phyloP scores from a whole-genome alignment of 2,888 invertebrate species.

The Tetragonula carbonaria region DNA sequence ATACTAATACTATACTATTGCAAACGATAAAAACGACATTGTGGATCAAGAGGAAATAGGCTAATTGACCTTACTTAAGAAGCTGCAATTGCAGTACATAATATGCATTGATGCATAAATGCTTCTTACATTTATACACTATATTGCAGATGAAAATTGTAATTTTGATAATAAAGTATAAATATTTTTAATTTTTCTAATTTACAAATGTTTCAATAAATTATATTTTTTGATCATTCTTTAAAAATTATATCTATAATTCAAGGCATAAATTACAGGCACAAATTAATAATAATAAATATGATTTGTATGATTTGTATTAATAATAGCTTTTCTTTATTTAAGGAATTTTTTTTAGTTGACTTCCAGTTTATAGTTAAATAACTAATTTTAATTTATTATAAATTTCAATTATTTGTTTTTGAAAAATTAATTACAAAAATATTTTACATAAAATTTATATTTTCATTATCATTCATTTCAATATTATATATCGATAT shows the following conservation, averaged over 20 bases:
- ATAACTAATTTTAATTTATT: background rate
- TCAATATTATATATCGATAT: background rate
- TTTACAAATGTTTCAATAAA: background rate
- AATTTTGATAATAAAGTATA: background rate
- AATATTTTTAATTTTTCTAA: background rate
- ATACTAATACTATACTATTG: too few relatives aligned
- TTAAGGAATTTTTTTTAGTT: background rate
- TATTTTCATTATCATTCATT: background rate
- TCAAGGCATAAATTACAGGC: too few relatives aligned
- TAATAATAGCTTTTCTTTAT: background rate
- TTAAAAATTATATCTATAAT: too few relatives aligned
- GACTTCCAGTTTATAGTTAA: background rate
- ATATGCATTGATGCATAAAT: conserved; percentile 18
- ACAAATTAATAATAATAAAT: background rate
- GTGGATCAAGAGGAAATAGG: conserved; percentile 24
- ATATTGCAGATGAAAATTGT: conserved; percentile 1
- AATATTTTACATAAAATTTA: background rate
- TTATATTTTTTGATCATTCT: too few relatives aligned
- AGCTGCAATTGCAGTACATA: conserved; percentile 13
- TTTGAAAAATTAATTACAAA: background rate
- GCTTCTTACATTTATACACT: conserved; percentile 1
- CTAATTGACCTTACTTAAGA: conserved; percentile 17
- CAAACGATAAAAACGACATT: conserved; percentile 3
- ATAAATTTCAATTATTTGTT: background rate
- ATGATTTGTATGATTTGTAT: background rate